Conservation (phyloP, 2,113 vertebrate genomes). For the Hippolais icterina region DNA sequence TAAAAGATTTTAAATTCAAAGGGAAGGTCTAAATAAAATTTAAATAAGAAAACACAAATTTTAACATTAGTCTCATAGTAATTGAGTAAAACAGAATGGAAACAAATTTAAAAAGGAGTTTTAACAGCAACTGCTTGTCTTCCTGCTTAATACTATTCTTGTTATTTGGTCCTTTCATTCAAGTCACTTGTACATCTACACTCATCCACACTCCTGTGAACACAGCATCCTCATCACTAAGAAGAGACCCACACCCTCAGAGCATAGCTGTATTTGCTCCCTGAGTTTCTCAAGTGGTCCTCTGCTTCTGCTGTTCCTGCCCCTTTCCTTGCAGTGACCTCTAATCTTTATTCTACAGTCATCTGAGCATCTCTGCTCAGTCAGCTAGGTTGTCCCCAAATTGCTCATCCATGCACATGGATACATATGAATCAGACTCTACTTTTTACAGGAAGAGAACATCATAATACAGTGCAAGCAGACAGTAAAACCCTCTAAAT, state of each 20-base stretch:
- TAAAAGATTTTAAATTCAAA: not conserved
- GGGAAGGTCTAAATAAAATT: not conserved
- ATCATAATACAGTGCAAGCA: not conserved
- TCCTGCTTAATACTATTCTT: not conserved
- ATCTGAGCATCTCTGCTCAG: not conserved
- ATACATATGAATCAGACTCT: not conserved
- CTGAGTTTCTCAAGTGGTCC: not conserved
- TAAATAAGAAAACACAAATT: not conserved
- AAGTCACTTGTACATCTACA: not conserved
- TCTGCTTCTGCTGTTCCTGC: not conserved
- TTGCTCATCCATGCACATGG: no score
- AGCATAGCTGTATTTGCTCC: not conserved
- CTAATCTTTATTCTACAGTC: not conserved
- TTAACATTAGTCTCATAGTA: not conserved
- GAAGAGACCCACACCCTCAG: not conserved
- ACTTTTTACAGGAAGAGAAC: not conserved
- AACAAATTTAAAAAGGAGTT: not conserved
- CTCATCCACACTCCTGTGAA: not conserved
- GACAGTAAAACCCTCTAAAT: not conserved
- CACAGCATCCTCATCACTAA: not conserved
- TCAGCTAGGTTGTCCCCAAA: not conserved
- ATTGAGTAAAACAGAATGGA: not conserved
- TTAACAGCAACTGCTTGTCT: not conserved
- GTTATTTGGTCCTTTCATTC: not conserved
- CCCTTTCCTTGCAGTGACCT: not conserved